Evolutionary conservation across 1,140 invertebrate species (phyloP), one percentile per base, ranked within the genome.

Genomic region (Melipona quadrifasciata): DNA sequence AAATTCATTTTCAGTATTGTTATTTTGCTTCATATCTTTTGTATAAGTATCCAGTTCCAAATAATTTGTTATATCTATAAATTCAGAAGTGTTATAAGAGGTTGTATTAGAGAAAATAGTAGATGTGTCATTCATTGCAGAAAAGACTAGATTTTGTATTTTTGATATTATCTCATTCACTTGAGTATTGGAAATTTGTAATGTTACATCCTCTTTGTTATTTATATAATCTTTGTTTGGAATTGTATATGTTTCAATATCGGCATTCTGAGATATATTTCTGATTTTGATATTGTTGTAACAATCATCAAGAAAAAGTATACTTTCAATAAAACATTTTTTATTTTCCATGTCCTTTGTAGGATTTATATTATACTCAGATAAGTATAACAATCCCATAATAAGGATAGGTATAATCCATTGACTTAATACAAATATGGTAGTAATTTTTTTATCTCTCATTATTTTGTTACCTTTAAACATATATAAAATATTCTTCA

Each of bases 361-460:
- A 21, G 27, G 47, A 61, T 24, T 80, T 55, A 81, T 80, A n/a
- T 75, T 39, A 71, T 84, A 82, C 10, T 86, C 68, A 19, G 85
- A 80, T 12, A 86, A 74, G 55, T 88, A 85, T 27, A 91, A 51
- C 71, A 89, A 72, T 68, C 72, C 82, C 2, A 64, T 84, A 16
- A 91, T 75, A 65, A 89, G 16, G 21, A 90, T 76, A 21, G 90
- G 87, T n/a, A 90, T 24, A 17, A 91, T 65, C 91, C 91, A 91
- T 24, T 91, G 86, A 57, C 55, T 84, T 12, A 84, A 57, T 24
- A 91, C n/a, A 70, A 85, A 82, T 14, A 88, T 57, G 12, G 27
- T 19, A 16, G 34, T 58, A 55, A 79, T 31, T 17, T 27, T 86
- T 71, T 80, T 82, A 64, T 55, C 31, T 27, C 39, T 34, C 16